phyloP scores from a whole-genome alignment of 2,888 invertebrate genomes.

The Chrysolina oricalcia region DNA sequence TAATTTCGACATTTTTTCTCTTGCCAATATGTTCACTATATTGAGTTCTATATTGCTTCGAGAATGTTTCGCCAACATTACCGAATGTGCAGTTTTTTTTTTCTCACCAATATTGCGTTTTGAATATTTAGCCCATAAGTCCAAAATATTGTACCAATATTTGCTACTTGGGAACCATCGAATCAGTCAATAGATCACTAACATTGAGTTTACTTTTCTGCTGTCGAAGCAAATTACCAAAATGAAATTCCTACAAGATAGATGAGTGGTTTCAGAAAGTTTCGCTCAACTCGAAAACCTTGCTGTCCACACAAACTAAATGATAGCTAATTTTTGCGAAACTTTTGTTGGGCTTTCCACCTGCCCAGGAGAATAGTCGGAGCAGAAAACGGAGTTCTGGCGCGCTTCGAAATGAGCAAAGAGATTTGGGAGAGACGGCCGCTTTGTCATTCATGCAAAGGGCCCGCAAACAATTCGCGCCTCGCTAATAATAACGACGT shows the following conservation, averaged over 20 bases:
- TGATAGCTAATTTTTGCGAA: background rate
- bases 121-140: too few species aligned
- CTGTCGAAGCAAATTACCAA: too few species aligned
- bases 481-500: constrained; percentile 62
- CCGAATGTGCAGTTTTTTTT: too few species aligned
- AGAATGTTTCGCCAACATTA: too few species aligned
- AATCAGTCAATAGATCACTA: too few species aligned
- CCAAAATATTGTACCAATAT: too few species aligned
- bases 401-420: constrained; percentile 17
- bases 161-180: too few species aligned
- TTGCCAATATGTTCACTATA: too few species aligned
- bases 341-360: background rate
- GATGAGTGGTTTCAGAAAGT: background rate
- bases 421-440: constrained; percentile 52
- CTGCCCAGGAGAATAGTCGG: constrained; percentile 18
- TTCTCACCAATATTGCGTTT: too few species aligned
- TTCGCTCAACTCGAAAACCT: background rate
- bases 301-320: background rate
- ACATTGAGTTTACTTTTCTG: too few species aligned
- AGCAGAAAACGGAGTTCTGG: background rate
- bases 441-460: constrained; percentile 60
- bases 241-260: background rate
- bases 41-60: too few species aligned
- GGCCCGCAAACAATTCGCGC: constrained; percentile 58
- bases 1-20: too few species aligned